These are phyloP conservation scores for Anoncus sp. DNA, from an alignment of 2,888 invertebrate species.

Conservation along the genomic window DNA sequence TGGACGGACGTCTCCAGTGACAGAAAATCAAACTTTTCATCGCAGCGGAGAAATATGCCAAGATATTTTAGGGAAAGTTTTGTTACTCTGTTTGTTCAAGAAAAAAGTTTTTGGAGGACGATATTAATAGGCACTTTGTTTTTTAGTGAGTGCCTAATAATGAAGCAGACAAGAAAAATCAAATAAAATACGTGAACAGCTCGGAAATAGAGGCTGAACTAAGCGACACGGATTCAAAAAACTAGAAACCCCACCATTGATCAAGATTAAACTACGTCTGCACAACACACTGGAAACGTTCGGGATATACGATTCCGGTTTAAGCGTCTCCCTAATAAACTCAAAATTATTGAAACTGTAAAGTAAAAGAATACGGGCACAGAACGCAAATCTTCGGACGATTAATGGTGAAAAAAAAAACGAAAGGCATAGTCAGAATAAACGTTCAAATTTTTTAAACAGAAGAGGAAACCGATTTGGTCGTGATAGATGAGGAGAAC, in stretches of 20 bases:
- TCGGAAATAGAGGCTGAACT: slow-evolving; percentile 12
- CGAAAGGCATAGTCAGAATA: slow-evolving; percentile 61
- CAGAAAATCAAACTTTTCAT: no score
- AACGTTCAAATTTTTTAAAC: slow-evolving; percentile 65
- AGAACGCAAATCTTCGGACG: slow-evolving; percentile 23
- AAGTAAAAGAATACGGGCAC: background rate
- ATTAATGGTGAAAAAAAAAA: slow-evolving; percentile 63
- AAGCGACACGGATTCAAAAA: slow-evolving; percentile 30
- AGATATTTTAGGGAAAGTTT: no score
- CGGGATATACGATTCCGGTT: slow-evolving; percentile 48
- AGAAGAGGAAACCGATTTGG: slow-evolving; percentile 49
- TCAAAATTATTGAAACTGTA: slow-evolving; percentile 25
- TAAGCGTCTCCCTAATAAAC: slow-evolving; percentile 41
- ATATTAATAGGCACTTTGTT: no score
- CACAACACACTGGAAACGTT: slow-evolving; percentile 23
- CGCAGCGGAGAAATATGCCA: no score
- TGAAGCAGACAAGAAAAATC: slow-evolving; percentile 14
- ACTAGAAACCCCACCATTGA: slow-evolving; percentile 41
- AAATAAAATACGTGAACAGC: slow-evolving; percentile 18
- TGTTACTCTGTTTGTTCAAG: no score
- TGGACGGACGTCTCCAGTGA: no score
- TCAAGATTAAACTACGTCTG: slow-evolving; percentile 40
- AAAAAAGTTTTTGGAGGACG: no score
- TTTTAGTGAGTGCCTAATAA: no score
- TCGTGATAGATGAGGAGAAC: slow-evolving; percentile 64